Evolutionary conservation across 2,888 invertebrate genomes (phyloP), one percentile per base, ranked within the genome.

Genomic region (Eudasyphora cyanicolor): DNA sequence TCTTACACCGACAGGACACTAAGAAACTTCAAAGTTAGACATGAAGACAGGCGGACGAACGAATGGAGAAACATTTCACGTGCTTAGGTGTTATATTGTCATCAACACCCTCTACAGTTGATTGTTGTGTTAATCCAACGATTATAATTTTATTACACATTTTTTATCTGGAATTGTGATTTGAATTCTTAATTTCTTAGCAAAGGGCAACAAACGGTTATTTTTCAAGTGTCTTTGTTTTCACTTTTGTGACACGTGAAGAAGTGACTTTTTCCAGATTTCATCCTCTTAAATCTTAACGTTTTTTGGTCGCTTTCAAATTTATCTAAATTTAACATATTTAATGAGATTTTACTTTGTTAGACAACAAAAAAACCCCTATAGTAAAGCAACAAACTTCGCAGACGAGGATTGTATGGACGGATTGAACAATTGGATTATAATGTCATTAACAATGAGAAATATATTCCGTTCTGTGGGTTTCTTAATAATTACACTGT

Each of bases 141-240:
- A 80, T 83, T 83, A 80, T 83, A 71, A 78, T 80, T 80, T 83
- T 64, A 83, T 83, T 75, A 83, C 35, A 78, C 5, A 51, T 64
- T 75, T 64, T 42, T 32, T 14, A 42, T 73, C 73, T 27, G 24
- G 57, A 60, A n/a, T 49, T 74, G 32, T 74, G 32, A 62, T 2
- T 21, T 80, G 77, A 76, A 76, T 17, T 45, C 57, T 7, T 76
- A 83, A 83, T 83, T 62, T 74, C 5, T 24, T n/a, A 35, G 10
- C 1, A 24, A 67, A 7, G 3, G 24, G 21, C 29, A 24, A n/a
- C 67, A 57, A 24, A 27, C 27, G 57, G 6, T 10, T 27, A 27
- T 21, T 67, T 64, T 38, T 42, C 67, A 42, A 67, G 24, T 24
- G 42, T 24, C n/a, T 42, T 10, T 67, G 14, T 21, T 19, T n/a